Evolutionary conservation across 1,140 invertebrate genomes (phyloP), one percentile per base, ranked within the genome.

Genomic region (Telenomus remus): DNA sequence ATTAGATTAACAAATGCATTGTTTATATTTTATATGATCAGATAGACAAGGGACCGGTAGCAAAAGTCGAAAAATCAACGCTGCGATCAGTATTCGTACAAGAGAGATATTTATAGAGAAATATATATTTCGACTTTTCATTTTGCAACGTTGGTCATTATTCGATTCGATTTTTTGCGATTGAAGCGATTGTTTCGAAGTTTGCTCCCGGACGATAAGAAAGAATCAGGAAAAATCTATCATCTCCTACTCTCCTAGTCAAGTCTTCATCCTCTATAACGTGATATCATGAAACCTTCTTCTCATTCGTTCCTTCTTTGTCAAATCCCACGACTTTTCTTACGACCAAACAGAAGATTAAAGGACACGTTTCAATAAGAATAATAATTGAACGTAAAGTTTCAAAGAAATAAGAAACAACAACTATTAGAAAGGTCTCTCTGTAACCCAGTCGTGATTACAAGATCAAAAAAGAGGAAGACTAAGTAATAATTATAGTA

Each of bases 1-100:
- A 85, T 80, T 87, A 87, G 85, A 82, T 85, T 86, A 87, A 88
- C 81, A 86, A 88, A 88, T 87, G 86, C 82, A 87, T 85, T 86
- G 81, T 85, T 87, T 86, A 84, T 87, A 86, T 87, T 86, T 87
- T 84, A 81, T 84, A 87, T 84, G 71, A 80, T 75, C 79, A 80
- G 33, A 75, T 9, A 27, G 19, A 81, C 69, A 43, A 69, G 54
- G 39, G 19, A 82, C 80, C 78, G 80, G 66, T 77, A 82, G 81
- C 80, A 83, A 84, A 84, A 75, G 47, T 84, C 82, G 80, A 84
- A 81, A 56, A 8, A 60, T 64, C 65, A 51, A 65, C 72, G 72
- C 72, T 76, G 64, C 59, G 64, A 63, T 68, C 59, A 48, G 60
- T 65, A 66, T 66, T 73, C 60, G 55, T 69, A 64, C 59, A 66